A percentile compares a stretch with the other conserved stretches of the same genome.
Evolutionary conservation across 2,797 vertebrate species (phyloP).

Genomic region (Mionectes olivaceus): DNA sequence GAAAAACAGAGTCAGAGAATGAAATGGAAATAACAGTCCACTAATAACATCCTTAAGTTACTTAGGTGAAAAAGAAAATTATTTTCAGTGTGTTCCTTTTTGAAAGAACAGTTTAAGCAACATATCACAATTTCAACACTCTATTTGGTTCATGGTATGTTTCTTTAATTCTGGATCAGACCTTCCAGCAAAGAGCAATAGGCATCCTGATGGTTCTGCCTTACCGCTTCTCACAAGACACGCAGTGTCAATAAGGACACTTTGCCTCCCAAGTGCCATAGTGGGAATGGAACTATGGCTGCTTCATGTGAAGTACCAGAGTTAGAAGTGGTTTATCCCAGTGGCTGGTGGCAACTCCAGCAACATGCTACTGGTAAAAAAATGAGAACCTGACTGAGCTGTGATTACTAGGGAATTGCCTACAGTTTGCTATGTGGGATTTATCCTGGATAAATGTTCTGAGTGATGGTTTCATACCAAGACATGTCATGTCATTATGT

Average conservation of each 20-base stretch:
- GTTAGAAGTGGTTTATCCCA: neutral
- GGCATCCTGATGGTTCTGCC: neutral
- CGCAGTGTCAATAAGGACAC: neutral
- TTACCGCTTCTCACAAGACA: neutral
- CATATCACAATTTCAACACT: neutral
- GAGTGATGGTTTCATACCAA: neutral
- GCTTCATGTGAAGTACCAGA: neutral
- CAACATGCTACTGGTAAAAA: rapidly evolving
- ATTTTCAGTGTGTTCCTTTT: neutral
- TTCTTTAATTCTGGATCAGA: neutral
- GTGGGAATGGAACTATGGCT: neutral
- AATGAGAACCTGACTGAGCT: neutral
- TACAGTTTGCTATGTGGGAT: neutral
- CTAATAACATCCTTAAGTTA: slow-evolving; percentile 21
- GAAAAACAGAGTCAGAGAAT: neutral
- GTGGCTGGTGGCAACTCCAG: neutral
- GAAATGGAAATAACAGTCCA: slow-evolving; percentile 24
- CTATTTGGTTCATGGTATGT: neutral
- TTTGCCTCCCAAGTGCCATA: rapidly evolving
- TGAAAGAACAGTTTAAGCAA: neutral
- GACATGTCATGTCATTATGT: neutral
- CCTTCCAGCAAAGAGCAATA: neutral
- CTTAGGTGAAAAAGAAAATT: neutral
- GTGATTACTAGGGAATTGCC: neutral
- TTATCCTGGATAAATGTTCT: neutral